A percentile compares a stretch with the other conserved stretches of the same genome.
phyloP scores from a whole-genome alignment of 2,113 vertebrate genomes.

The Corythoichthys haematopterus region DNA sequence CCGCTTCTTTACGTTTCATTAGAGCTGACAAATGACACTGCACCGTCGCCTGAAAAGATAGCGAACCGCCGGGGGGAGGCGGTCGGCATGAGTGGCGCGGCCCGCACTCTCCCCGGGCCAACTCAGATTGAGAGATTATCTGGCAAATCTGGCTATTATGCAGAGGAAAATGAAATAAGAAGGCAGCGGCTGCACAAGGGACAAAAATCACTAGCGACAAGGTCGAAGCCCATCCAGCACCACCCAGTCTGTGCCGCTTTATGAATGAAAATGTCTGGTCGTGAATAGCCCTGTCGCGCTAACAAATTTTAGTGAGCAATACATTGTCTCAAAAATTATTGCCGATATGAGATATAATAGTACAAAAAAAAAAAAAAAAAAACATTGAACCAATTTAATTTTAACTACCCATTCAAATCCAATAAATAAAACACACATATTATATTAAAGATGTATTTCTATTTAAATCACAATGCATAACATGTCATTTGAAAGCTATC shows the following conservation, averaged over 20 bases:
- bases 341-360: too few relatives aligned
- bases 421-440: too few relatives aligned
- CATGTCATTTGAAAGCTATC: too few relatives aligned
- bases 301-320: too few relatives aligned
- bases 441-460: too few relatives aligned
- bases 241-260: conserved; percentile 31
- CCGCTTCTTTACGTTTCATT: conserved; percentile 52
- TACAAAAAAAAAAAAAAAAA: too few relatives aligned
- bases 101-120: conserved; percentile 13
- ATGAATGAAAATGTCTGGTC: conserved; percentile 62
- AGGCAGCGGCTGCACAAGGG: conserved; percentile 16
- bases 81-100: conserved; percentile 28
- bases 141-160: conserved; percentile 31
- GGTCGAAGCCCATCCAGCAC: conserved; percentile 45
- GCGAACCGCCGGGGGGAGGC: conserved; percentile 27
- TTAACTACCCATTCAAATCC: too few relatives aligned
- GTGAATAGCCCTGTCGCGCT: too few relatives aligned
- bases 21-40: conserved; percentile 58
- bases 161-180: conserved; percentile 20
- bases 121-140: conserved; percentile 19
- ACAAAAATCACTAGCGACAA: conserved; percentile 38
- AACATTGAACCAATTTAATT: too few relatives aligned
- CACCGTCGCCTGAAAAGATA: conserved; percentile 36
- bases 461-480: too few relatives aligned
- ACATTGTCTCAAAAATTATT: too few relatives aligned